Evolutionary conservation across 1,140 invertebrate genomes (phyloP).

Genomic region (Cydia amplana): DNA sequence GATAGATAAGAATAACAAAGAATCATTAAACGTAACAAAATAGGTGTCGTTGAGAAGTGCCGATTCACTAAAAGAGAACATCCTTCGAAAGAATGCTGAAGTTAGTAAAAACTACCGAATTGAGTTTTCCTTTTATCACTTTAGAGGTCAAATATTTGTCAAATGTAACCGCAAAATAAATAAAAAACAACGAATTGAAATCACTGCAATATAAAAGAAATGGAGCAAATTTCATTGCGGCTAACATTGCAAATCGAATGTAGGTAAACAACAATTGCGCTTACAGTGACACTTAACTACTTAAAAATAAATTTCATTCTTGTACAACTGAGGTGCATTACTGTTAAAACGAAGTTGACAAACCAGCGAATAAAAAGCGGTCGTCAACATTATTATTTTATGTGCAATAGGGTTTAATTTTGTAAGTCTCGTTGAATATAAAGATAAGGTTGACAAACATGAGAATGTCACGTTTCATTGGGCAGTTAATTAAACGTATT

Average conservation of each 20-base stretch:
- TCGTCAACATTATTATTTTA: not conserved
- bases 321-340: not conserved
- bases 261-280: not conserved
- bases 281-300: not conserved
- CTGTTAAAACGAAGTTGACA: not conserved
- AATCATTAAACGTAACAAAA: no score
- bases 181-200: not conserved
- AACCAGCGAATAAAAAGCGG: not conserved
- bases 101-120: no score
- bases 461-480: conserved; percentile 3
- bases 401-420: not conserved
- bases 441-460: not conserved
- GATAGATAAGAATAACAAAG: no score
- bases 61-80: no score
- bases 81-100: no score
- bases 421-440: not conserved
- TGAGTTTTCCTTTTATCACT: not conserved
- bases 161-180: not conserved
- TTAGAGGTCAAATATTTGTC: not conserved
- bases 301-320: not conserved
- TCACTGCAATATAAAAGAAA: conserved; percentile 7
- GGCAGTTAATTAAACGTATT: not conserved
- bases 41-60: no score
- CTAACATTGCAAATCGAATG: conserved; percentile 9
- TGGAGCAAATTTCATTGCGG: not conserved